phyloP scores from a whole-genome alignment of 2,113 vertebrate genomes.

The Bubo bubo region DNA sequence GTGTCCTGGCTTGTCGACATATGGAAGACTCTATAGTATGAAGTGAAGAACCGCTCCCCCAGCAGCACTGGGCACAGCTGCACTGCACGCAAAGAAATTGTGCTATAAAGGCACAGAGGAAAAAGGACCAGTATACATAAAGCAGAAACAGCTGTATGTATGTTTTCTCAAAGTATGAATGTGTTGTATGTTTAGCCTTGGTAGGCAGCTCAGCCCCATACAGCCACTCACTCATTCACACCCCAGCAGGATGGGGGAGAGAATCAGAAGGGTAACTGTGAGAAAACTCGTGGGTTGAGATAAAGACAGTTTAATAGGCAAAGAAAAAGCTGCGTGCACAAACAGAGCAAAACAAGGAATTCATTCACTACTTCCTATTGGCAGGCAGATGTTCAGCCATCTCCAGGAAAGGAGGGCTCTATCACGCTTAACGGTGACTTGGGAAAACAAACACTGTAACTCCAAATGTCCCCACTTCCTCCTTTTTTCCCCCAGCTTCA shows the following conservation, averaged over 20 bases:
- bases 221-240: accelerated
- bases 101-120: background rate
- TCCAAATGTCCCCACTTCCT: accelerated
- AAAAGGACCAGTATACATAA: background rate
- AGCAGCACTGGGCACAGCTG: background rate
- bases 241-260: background rate
- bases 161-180: background rate
- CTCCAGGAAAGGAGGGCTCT: background rate
- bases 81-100: too few relatives aligned
- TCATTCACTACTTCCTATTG: accelerated
- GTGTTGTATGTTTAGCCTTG: background rate
- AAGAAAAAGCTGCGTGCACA: background rate
- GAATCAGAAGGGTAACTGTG: background rate
- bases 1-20: accelerated
- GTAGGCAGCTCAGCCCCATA: background rate
- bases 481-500: background rate
- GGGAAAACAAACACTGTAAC: accelerated
- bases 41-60: background rate
- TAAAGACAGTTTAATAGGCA: background rate
- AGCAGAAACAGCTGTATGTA: background rate
- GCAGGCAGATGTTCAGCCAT: background rate
- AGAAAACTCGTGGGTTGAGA: background rate
- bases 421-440: accelerated
- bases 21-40: background rate
- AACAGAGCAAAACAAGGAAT: background rate